phyloP scores from a whole-genome alignment of 2,113 vertebrate genomes.

The Butorides virescens region DNA sequence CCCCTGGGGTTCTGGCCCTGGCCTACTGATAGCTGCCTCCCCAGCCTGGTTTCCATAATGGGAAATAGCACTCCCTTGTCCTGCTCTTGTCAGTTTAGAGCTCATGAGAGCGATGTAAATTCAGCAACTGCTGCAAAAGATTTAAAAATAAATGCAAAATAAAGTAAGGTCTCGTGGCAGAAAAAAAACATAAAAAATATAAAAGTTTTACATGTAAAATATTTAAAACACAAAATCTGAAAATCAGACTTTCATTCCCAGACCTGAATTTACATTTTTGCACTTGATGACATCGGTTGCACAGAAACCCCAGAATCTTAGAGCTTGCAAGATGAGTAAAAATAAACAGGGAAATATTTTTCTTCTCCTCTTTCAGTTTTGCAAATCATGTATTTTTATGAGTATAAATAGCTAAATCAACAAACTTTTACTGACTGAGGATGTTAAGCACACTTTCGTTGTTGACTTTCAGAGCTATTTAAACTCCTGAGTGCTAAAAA shows the following conservation, averaged over 20 bases:
- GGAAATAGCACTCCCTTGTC: neutral
- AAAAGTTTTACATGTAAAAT: neutral
- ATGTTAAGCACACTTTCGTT: slow-evolving; percentile 25
- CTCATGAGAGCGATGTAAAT: neutral
- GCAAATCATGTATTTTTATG: slow-evolving; percentile 14
- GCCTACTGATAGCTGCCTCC: neutral
- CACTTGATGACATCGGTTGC: neutral
- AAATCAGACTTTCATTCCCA: neutral
- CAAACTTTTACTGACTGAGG: slow-evolving; percentile 25
- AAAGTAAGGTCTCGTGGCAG: neutral
- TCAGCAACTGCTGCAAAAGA: neutral
- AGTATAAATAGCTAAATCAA: slow-evolving; percentile 61
- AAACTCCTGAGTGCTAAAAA: slow-evolving; percentile 33
- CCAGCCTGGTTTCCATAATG: neutral
- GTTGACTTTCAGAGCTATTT: slow-evolving; percentile 43
- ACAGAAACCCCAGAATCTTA: neutral
- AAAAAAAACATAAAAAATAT: neutral
- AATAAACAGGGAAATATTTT: slow-evolving; percentile 45
- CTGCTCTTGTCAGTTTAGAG: neutral
- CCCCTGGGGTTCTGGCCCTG: neutral
- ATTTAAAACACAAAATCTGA: neutral
- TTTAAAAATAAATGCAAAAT: neutral
- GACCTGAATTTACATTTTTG: neutral
- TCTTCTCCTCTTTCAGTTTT: slow-evolving; percentile 31
- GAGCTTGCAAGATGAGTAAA: neutral